Conservation (phyloP, 2,888 invertebrate species). For the Tribolium freemani region DNA sequence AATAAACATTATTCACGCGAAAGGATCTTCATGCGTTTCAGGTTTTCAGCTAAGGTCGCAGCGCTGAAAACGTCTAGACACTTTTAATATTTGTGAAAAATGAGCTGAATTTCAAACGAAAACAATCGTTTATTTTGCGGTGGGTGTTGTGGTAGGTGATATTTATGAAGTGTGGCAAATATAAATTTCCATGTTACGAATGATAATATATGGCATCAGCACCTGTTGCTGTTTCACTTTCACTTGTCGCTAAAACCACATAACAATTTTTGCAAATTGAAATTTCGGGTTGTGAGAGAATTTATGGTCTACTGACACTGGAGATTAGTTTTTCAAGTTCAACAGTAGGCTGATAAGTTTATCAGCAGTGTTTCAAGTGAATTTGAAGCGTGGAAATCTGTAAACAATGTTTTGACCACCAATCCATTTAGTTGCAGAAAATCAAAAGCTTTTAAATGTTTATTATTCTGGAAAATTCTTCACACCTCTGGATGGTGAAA, state of each 20-base stretch:
- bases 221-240: conserved; percentile 12
- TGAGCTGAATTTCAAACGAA: not conserved
- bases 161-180: conserved; percentile 1
- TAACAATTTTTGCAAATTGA: not conserved
- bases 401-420: no score
- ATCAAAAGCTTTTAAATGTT: no score
- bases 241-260: not conserved
- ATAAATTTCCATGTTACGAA: conserved; percentile 8
- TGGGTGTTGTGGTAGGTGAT: conserved; percentile 9
- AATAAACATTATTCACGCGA: not conserved
- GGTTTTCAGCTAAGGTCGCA: conserved; percentile 11
- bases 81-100: not conserved
- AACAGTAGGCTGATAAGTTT: not conserved
- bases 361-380: not conserved
- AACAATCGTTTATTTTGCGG: conserved; percentile 1
- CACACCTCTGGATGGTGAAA: not conserved
- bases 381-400: no score
- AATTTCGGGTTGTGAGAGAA: not conserved
- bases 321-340: not conserved
- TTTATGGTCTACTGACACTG: not conserved
- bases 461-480: not conserved
- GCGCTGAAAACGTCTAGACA: conserved; percentile 18
- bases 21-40: conserved; percentile 12
- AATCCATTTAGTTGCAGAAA: no score
- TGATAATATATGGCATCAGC: conserved; percentile 15